Evolutionary conservation across 2,113 vertebrate species (phyloP), one percentile per base, ranked within the genome.

Genomic region (Chaenocephalus aceratus): DNA sequence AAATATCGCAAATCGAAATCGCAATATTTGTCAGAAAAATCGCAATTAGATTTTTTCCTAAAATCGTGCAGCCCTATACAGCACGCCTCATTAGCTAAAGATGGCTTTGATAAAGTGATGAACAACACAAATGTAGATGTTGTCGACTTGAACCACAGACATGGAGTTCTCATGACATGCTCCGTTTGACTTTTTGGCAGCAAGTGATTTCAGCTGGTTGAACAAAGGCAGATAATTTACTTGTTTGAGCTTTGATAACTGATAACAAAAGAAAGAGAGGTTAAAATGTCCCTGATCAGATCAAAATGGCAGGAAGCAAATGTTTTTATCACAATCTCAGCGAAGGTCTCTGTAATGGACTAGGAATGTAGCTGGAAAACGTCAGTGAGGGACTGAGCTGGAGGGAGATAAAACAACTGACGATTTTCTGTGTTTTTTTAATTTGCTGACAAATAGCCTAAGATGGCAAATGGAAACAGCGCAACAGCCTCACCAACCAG

Each of bases 301-400:
- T 96, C 91, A 94, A 92, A 95, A 92, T 82, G 85, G 82, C 94
- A 94, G 94, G 95, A 95, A 96, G 79, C 76, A 0, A 86, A 75
- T 6, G 4, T 90, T 95, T 86, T 94, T 90, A 96, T 94, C 88
- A 77, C 85, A 85, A 91, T 87, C 91, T 93, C 91, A 72, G 86
- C 63, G 15, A 88, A 86, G 68, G 82, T 90, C 87, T 87, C 79
- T 84, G 92, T 91, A 69, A 74, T 86, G 54, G 72, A 91, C 83
- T 13, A 78, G 86, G 92, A 92, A 92, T 85, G 85, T 81, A 10
- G 63, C 80, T 91, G 91, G 56, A 81, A 83, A 80, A 46, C 80
- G 79, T 86, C 74, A 82, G 53, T 64, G 77, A 4, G 13, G 10
- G 18, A 7, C 89, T 91, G 92, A 94, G 45, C 78, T 72, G 34